A percentile compares a stretch with the other conserved stretches of the same genome.
Evolutionary conservation across 2,888 invertebrate species (phyloP).

Genomic region (Euclidia mi): DNA sequence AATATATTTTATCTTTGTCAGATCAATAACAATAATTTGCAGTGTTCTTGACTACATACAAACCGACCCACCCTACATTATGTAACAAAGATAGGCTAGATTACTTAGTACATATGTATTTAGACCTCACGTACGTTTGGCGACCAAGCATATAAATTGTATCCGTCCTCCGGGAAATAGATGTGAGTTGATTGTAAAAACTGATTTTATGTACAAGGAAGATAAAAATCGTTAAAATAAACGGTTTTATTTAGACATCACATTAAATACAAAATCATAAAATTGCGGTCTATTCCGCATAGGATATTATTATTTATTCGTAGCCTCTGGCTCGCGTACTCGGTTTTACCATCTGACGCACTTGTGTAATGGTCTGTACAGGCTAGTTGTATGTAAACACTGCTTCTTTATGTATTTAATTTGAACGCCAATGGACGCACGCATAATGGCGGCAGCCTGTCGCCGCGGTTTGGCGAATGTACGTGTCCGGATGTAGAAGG

Average conservation of each 20-base stretch:
- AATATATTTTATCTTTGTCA: too few relatives aligned
- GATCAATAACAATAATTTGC: too few relatives aligned
- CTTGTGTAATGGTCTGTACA: slow-evolving; percentile 53
- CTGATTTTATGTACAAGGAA: too few relatives aligned
- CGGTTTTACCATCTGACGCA: slow-evolving; percentile 56
- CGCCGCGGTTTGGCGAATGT: slow-evolving; percentile 86
- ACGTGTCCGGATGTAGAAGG: slow-evolving; percentile 64
- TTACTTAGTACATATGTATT: too few relatives aligned
- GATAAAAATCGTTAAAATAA: too few relatives aligned
- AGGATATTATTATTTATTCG: slow-evolving; percentile 40
- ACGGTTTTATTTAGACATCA: slow-evolving; percentile 34
- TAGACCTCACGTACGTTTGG: too few relatives aligned
- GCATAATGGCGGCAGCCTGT: slow-evolving; percentile 83
- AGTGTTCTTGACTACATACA: too few relatives aligned
- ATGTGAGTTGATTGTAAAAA: too few relatives aligned
- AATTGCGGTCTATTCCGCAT: slow-evolving; percentile 42
- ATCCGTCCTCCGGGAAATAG: too few relatives aligned
- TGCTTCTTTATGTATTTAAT: slow-evolving; percentile 88
- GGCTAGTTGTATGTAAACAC: slow-evolving; percentile 73
- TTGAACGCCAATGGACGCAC: slow-evolving; percentile 82
- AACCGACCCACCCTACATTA: too few relatives aligned
- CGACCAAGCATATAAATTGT: too few relatives aligned
- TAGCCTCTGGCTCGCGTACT: slow-evolving; percentile 42
- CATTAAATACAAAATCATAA: slow-evolving; percentile 45
- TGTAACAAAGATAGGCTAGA: too few relatives aligned